Evolutionary conservation across 2,113 vertebrate species (phyloP), one percentile per base, ranked within the genome.

Genomic region (Toxostoma redivivum): DNA sequence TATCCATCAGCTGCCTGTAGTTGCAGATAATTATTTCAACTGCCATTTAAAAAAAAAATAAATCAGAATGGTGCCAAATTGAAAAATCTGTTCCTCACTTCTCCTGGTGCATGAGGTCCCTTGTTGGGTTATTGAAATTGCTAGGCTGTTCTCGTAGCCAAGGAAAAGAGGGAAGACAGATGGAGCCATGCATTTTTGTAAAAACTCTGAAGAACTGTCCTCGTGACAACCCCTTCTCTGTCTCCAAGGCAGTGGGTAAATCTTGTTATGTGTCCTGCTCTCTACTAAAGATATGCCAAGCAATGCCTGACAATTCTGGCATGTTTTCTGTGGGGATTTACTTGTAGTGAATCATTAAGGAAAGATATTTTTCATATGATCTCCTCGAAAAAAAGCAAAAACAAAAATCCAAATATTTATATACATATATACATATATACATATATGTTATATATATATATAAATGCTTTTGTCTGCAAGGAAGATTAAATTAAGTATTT

Each of bases 51-150:
- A 95, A 92, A 97, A 95, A 97, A 94, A 94, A 95, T 95, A 88
- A 97, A 89, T 86, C 94, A 97, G 96, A 98, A 97, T 76, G 60
- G 88, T 97, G 97, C 97, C 98, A 98, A 98, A 97, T 96, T 97
- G 96, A 98, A 98, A 98, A 97, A 98, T 98, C 97, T 98, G 97
- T 98, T 98, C 96, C 95, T 97, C 96, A 85, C 97, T 97, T 97
- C 97, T 97, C 77, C 83, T 96, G 87, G 95, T 98, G 96, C 95
- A 97, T 92, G 85, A 91, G 95, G 96, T 97, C 97, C 96, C 96
- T 97, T 96, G 94, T 91, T 97, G 97, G 97, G 97, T 97, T 97
- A 97, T 96, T 98, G 97, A 97, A 97, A 98, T 97, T 97, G 86
- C 91, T 97, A 98, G 95, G 95, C 97, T 96, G 96, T 85, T 95